Evolutionary conservation across 2,888 invertebrate genomes (phyloP).

Genomic region (Branchipolynoe longqiensis): DNA sequence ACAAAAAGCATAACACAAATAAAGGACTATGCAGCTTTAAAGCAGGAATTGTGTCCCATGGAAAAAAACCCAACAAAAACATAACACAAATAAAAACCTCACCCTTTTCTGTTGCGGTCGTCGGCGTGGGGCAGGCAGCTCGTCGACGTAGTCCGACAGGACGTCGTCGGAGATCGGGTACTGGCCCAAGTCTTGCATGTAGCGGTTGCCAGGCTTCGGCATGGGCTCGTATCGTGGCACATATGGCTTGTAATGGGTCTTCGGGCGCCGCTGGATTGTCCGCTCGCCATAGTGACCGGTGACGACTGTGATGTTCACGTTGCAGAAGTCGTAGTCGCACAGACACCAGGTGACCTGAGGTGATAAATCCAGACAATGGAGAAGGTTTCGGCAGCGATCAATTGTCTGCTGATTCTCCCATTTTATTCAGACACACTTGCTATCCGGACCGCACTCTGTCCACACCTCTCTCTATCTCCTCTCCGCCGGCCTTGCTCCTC

Average conservation of each 20-base stretch:
- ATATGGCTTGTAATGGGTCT: background rate
- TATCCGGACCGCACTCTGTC: too few species aligned
- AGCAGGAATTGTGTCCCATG: too few species aligned
- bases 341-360: conserved; percentile 52
- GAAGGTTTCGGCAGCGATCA: too few species aligned
- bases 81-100: too few species aligned
- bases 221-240: background rate
- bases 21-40: too few species aligned
- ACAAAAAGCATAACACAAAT: too few species aligned
- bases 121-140: background rate
- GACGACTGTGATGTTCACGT: conserved; percentile 36
- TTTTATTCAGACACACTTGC: too few species aligned
- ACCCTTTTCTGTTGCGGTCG: conserved; percentile 8
- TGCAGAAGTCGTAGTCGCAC: conserved; percentile 23
- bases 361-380: background rate
- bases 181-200: background rate
- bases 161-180: background rate
- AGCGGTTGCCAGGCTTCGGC: background rate
- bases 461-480: too few species aligned
- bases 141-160: background rate
- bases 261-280: background rate
- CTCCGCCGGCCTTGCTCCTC: too few species aligned
- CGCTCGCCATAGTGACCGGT: background rate
- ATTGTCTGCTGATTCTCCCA: too few species aligned
- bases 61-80: too few species aligned